Percentiles rank a stretch among this genome's conserved stretches.
phyloP scores from a whole-genome alignment of 2,888 invertebrate genomes.

The Erebia ligea region DNA sequence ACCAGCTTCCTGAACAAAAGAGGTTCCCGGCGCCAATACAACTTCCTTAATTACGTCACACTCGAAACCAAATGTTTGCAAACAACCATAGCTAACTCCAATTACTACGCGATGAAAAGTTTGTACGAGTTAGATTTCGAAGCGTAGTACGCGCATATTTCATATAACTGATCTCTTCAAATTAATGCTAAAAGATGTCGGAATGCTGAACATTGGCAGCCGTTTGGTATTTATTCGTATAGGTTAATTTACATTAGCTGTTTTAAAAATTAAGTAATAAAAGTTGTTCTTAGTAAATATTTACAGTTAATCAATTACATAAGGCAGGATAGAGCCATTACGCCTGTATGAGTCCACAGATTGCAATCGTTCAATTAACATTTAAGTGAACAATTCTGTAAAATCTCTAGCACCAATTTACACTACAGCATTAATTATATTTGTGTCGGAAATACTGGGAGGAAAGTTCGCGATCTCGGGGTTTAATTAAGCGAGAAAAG shows the following conservation, averaged over 20 bases:
- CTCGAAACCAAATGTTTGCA: constrained; percentile 38
- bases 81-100: constrained; percentile 39
- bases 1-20: constrained; percentile 37
- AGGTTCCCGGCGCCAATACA: constrained; percentile 34
- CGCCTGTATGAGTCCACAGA: neutral
- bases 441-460: constrained; percentile 43
- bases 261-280: neutral
- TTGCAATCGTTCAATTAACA: constrained; percentile 38
- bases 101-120: constrained; percentile 37
- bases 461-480: constrained; percentile 43
- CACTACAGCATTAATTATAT: constrained; percentile 42
- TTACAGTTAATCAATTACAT: neutral
- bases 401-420: constrained; percentile 31
- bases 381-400: constrained; percentile 35
- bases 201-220: neutral
- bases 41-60: constrained; percentile 41
- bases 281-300: neutral
- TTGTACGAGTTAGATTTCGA: constrained; percentile 31
- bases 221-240: neutral
- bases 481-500: constrained; percentile 48
- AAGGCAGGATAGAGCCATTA: neutral
- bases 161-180: neutral
- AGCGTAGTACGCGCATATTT: neutral
- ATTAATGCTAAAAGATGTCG: constrained; percentile 7
- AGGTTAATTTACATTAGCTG: neutral